These are phyloP conservation scores for Serranus cabrilla DNA, from an alignment of 2,797 vertebrate species.

Conservation along the genomic window DNA sequence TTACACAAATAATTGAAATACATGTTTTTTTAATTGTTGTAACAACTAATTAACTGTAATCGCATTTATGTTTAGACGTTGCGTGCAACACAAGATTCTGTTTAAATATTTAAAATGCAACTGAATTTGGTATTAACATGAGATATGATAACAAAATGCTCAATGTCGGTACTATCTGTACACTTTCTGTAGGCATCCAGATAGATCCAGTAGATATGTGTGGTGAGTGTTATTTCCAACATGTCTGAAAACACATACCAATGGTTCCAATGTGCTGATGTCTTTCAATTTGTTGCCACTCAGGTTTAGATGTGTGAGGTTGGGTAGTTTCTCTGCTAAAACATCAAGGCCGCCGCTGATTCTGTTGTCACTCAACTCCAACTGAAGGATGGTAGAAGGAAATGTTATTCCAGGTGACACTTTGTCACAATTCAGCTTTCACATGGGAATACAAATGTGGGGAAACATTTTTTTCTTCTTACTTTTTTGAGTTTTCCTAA, in stretches of 20 bases:
- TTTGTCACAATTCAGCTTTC: background rate
- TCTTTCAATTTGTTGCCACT: constrained; percentile 97
- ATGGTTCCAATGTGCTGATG: constrained; percentile 94
- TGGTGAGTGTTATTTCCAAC: background rate
- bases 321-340: constrained; percentile 94
- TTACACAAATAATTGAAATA: too few species aligned
- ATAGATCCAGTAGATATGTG: background rate
- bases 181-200: background rate
- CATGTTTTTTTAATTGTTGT: background rate
- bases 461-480: constrained; percentile 30
- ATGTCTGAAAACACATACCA: constrained; percentile 84
- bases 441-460: background rate
- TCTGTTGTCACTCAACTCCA: constrained; percentile 96
- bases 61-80: background rate
- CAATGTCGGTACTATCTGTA: background rate
- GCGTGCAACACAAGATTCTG: background rate
- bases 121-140: background rate
- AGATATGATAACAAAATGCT: background rate
- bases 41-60: background rate
- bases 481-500: constrained; percentile 97
- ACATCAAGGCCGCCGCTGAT: constrained; percentile 93
- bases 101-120: background rate
- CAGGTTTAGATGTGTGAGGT: constrained; percentile 95
- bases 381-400: constrained; percentile 78
- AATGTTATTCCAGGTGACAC: constrained; percentile 17